Percentiles rank a stretch among this genome's conserved stretches.
Evolutionary conservation across 2,888 invertebrate genomes (phyloP).

Genomic region (Cynaeus angustus): DNA sequence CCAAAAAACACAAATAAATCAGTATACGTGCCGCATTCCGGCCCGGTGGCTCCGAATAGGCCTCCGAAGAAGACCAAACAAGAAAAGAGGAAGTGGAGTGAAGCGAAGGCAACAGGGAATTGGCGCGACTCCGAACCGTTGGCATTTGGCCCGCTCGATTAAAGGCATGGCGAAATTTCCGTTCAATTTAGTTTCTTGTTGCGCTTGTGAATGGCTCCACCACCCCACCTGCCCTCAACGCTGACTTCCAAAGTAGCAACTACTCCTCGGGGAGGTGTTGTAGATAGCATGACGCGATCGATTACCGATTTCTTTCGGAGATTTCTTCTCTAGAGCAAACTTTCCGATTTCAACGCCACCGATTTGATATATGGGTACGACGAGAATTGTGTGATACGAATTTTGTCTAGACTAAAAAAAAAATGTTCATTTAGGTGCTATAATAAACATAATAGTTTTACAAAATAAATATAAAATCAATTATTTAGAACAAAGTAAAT

Average conservation of each 20-base stretch:
- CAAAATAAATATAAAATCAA: too few species aligned
- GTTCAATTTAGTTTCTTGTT: conserved; percentile 69
- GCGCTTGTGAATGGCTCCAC: conserved; percentile 62
- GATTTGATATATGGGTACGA: too few species aligned
- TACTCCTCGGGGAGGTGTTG: conserved; percentile 61
- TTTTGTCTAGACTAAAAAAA: too few species aligned
- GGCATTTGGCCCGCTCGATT: conserved; percentile 67
- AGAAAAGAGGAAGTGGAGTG: conserved; percentile 43
- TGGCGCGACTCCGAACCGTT: conserved; percentile 58
- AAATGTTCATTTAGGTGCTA: too few species aligned
- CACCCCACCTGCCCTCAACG: conserved; percentile 47
- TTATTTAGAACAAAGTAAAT: too few species aligned
- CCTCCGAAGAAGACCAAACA: conserved; percentile 51
- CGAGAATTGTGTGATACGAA: too few species aligned
- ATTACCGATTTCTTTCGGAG: conserved; percentile 60
- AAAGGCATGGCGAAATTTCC: conserved; percentile 67
- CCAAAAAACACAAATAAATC: conserved; percentile 50
- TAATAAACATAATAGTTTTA: too few species aligned
- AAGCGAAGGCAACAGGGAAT: conserved; percentile 48
- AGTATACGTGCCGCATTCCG: conserved; percentile 53
- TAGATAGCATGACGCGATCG: conserved; percentile 57
- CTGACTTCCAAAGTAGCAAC: conserved; percentile 60
- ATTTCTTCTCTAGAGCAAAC: conserved; percentile 53
- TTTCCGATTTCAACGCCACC: conserved; percentile 54
- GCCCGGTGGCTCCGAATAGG: conserved; percentile 54